Evolutionary conservation across 2,113 vertebrate genomes (phyloP), one percentile per base, ranked within the genome.

Genomic region (Sinocyclocheilus grahami): DNA sequence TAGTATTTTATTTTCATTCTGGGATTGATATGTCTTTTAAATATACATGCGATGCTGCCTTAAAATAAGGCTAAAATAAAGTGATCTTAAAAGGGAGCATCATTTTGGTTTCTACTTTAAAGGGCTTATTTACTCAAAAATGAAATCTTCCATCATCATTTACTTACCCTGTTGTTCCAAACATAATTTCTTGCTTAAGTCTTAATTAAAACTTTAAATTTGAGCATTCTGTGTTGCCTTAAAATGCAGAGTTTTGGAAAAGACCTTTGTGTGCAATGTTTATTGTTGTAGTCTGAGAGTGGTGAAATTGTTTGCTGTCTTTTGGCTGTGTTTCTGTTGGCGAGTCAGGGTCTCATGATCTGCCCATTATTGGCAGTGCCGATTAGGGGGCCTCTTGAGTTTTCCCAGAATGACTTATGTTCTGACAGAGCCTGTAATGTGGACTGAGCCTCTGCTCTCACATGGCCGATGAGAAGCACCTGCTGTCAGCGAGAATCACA

Each of bases 281-380:
- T 60, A 55, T 30, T 24, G 33, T 11, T 46, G 9, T 46, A 46
- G 42, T 30, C 58, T 42, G n/a, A n/a, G 24, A 55, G 65, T 46
- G 65, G 7, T 30, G 48, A 42, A 42, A 42, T 42, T 37, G 53
- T 55, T 74, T 75, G 69, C 37, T n/a, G 22, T 62, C 53, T 24
- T 24, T 75, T 46, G 22, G 22, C 22, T 3, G 1, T 76, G 74
- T 24, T 76, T 46, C 42, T 76, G 42, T 27, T 51, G 9, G 42
- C n/a, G 74, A 76, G 74, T 51, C 74, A 27, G 74, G 65, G 62
- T 71, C 24, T 71, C 39, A 71, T 67, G 42, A 69, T 83, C 65
- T 69, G 60, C 65, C 33, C 22, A 76, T 84, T 55, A 65, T 85
- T 58, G 60, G 48, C 42, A 67, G 42, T 39, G 22, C 78, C 74